These are phyloP conservation scores for Equus quagga DNA, from an alignment of 2,113 vertebrate genomes.

Conservation along the genomic window DNA sequence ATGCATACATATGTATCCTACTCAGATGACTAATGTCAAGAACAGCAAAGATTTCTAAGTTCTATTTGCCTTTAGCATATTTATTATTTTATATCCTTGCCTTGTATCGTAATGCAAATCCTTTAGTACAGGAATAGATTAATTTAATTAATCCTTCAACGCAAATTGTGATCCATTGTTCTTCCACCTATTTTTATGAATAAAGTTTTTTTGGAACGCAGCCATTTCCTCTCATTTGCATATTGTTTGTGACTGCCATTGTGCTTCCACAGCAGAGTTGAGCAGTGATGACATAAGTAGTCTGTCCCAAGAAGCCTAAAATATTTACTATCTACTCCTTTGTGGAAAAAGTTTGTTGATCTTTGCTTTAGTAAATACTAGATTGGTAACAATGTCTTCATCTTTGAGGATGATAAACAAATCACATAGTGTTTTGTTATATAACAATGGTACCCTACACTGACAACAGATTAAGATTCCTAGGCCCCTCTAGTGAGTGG, in stretches of 20 bases:
- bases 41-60: neutral
- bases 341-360: neutral
- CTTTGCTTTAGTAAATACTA: neutral
- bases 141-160: neutral
- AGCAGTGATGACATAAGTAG: neutral
- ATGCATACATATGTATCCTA: neutral
- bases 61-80: neutral
- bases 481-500: accelerated
- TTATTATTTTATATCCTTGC: neutral
- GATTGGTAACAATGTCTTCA: neutral
- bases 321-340: neutral
- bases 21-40: neutral
- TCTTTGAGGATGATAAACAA: neutral
- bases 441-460: neutral
- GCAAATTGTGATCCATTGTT: neutral
- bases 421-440: neutral
- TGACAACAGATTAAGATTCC: neutral
- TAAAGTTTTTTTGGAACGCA: neutral
- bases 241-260: neutral
- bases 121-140: neutral
- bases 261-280: neutral
- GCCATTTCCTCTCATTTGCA: neutral
- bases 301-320: neutral
- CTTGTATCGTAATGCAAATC: neutral
- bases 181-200: neutral